Conservation (phyloP, 1,140 invertebrate species). For the Apis dorsata region DNA sequence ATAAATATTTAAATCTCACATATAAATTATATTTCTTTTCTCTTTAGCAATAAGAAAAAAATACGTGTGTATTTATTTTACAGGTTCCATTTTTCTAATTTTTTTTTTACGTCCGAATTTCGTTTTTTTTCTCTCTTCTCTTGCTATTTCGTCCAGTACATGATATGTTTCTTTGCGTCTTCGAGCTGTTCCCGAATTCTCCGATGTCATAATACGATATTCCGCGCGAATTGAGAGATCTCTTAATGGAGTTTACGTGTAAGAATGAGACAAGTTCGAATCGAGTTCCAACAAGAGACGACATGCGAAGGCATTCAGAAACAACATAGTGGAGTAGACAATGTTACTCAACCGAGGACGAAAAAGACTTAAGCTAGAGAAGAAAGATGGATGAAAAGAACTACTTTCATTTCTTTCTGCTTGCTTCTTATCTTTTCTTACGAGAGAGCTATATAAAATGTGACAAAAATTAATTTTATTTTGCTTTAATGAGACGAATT, state of each 20-base stretch:
- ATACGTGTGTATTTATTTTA: conserved; percentile 1
- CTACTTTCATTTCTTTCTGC: conserved; percentile 24
- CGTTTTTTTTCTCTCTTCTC: conserved; percentile 17
- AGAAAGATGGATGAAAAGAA: background rate
- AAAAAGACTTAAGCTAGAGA: background rate
- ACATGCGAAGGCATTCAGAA: conserved; percentile 31
- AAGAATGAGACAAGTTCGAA: conserved; percentile 66
- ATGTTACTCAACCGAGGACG: background rate
- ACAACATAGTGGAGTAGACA: conserved; percentile 38
- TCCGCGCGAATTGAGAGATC: conserved; percentile 58
- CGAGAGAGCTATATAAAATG: conserved; percentile 56
- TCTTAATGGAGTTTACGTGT: conserved; percentile 75
- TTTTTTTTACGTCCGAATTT: conserved; percentile 2
- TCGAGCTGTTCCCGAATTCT: conserved; percentile 41
- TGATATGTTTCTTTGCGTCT: conserved; percentile 33
- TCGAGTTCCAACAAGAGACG: conserved; percentile 27
- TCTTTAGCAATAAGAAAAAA: background rate
- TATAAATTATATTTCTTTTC: background rate
- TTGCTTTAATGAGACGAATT: conserved; percentile 49
- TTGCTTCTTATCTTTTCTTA: conserved; percentile 10
- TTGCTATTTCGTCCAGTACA: background rate
- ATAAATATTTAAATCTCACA: too few species aligned
- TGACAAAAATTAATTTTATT: conserved; percentile 68
- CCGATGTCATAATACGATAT: conserved; percentile 70
- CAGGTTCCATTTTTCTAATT: background rate